Percentiles rank a stretch among this genome's conserved stretches.
phyloP scores from a whole-genome alignment of 2,113 vertebrate species.

The Hemiprocne comata region DNA sequence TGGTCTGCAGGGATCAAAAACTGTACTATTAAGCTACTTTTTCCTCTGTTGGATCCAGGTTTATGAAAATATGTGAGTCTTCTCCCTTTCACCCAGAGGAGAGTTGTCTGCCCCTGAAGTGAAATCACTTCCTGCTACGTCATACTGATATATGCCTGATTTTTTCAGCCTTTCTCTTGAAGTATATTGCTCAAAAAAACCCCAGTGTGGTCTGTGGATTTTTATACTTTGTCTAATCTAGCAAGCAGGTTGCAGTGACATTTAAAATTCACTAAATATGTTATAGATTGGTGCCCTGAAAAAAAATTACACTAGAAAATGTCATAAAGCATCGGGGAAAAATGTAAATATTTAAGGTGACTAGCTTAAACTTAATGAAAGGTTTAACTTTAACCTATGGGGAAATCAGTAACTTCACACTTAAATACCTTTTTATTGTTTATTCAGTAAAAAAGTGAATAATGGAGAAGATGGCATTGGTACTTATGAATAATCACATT shows the following conservation, averaged over 20 bases:
- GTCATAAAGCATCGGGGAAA: conserved; percentile 14
- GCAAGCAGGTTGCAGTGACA: conserved; percentile 1
- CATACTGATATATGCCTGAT: neutral
- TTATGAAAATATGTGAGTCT: neutral
- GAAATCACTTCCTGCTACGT: neutral
- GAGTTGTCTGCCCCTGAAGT: neutral
- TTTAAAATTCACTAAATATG: conserved; percentile 45
- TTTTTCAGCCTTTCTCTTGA: neutral
- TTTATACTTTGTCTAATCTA: conserved; percentile 6
- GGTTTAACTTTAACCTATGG: conserved; percentile 31
- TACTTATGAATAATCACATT: neutral
- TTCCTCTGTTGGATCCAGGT: neutral
- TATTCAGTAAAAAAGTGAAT: conserved; percentile 16
- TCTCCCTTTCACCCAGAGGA: neutral
- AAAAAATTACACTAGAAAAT: conserved; percentile 19
- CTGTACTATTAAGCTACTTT: neutral
- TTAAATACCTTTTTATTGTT: conserved; percentile 46
- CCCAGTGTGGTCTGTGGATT: neutral
- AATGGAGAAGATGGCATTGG: neutral
- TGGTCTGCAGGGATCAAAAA: neutral
- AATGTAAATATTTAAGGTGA: conserved; percentile 65
- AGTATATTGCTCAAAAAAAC: neutral
- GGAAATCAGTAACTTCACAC: conserved; percentile 37
- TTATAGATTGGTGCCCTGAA: conserved; percentile 24
- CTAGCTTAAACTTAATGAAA: conserved; percentile 40